Conservation (phyloP, 2,797 vertebrate genomes). For the Xenentodon cancila region DNA sequence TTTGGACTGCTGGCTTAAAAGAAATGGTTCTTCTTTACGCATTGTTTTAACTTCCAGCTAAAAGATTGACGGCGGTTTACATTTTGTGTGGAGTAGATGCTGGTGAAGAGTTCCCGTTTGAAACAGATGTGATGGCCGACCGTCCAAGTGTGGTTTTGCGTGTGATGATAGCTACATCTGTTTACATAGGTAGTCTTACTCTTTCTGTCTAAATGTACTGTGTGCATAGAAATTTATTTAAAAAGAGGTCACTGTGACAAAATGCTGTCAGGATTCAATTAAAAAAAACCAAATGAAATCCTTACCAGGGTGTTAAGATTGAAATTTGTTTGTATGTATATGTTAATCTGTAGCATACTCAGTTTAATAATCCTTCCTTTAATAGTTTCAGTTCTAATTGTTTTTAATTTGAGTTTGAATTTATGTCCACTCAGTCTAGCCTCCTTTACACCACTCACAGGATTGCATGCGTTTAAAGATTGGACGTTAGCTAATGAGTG, state of each 20-base stretch:
- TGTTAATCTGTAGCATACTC: neutral
- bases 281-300: neutral
- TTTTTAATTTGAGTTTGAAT: slow-evolving; percentile 7
- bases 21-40: slow-evolving; percentile 45
- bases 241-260: neutral
- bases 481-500: slow-evolving; percentile 20
- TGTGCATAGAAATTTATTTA: neutral
- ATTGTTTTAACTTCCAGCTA: slow-evolving; percentile 52
- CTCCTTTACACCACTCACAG: slow-evolving; percentile 19
- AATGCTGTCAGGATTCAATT: neutral
- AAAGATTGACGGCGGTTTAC: slow-evolving; percentile 60
- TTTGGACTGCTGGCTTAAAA: slow-evolving; percentile 38
- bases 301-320: neutral
- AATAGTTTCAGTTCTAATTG: slow-evolving; percentile 16
- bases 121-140: slow-evolving; percentile 46
- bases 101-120: slow-evolving; percentile 45
- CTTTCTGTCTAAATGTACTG: slow-evolving; percentile 7
- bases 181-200: neutral
- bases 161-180: too few relatives aligned
- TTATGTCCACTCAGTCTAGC: slow-evolving; percentile 30
- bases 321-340: slow-evolving; percentile 5
- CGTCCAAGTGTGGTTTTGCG: slow-evolving; percentile 17
- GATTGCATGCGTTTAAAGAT: slow-evolving; percentile 25
- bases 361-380: slow-evolving; percentile 20
- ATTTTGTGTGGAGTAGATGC: slow-evolving; percentile 42